phyloP scores from a whole-genome alignment of 2,113 vertebrate species.

The Neofelis nebulosa region DNA sequence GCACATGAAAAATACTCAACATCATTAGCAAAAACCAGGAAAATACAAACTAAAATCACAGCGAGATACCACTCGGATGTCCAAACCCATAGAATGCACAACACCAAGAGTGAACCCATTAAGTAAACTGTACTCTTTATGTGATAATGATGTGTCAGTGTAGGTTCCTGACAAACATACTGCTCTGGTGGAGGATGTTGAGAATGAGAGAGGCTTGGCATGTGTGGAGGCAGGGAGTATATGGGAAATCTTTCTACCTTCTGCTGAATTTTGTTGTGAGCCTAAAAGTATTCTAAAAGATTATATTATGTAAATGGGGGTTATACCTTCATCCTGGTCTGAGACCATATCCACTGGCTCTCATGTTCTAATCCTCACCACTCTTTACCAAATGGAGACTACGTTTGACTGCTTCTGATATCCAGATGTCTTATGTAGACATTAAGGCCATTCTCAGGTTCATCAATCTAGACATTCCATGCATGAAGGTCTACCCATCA shows the following conservation, averaged over 20 bases:
- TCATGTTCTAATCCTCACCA: background rate
- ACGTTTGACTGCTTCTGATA: background rate
- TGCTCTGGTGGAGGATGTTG: background rate
- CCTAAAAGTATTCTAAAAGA: background rate
- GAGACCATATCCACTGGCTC: background rate
- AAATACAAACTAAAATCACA: background rate
- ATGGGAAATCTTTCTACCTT: background rate
- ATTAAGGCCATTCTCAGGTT: background rate
- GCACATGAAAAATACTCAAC: background rate
- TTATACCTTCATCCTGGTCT: background rate
- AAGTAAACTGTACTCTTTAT: background rate
- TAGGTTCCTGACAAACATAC: background rate
- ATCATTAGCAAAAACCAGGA: background rate
- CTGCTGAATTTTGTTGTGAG: background rate
- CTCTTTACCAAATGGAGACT: background rate
- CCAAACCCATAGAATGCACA: background rate
- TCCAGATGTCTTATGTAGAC: background rate
- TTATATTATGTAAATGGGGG: background rate
- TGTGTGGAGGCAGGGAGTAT: background rate
- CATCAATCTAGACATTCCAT: background rate
- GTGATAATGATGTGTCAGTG: background rate
- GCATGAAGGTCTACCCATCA: background rate
- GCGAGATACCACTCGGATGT: background rate
- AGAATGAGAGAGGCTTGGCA: background rate
- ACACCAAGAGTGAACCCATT: background rate